phyloP scores from a whole-genome alignment of 2,888 invertebrate species.

The Notodonta dromedarius region DNA sequence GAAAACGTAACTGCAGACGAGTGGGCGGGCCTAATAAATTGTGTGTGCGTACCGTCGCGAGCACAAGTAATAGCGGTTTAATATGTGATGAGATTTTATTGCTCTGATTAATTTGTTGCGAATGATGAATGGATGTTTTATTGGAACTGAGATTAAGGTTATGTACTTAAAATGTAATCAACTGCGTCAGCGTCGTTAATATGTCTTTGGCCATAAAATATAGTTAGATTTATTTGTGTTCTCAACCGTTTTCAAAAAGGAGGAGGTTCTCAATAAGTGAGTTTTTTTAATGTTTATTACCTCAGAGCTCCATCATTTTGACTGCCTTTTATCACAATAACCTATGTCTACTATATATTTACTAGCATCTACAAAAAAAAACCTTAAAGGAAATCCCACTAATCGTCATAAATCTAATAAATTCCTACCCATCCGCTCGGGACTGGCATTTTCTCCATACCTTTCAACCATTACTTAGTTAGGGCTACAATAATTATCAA shows the following conservation, averaged over 20 bases:
- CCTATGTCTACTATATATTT: background rate
- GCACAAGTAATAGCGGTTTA: constrained; percentile 3
- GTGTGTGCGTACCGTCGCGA: constrained; percentile 34
- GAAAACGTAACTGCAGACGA: constrained; percentile 63
- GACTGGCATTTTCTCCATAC: constrained; percentile 6
- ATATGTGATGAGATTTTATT: constrained; percentile 13
- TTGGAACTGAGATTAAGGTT: background rate
- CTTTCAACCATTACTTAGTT: constrained; percentile 17
- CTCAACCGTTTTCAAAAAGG: no score
- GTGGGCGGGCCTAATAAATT: constrained; percentile 61
- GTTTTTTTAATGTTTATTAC: no score
- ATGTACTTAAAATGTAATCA: background rate
- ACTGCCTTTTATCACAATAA: background rate
- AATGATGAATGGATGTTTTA: constrained; percentile 1
- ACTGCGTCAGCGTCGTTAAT: background rate
- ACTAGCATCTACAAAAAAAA: background rate
- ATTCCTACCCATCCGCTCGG: constrained; percentile 1
- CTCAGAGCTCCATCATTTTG: no score
- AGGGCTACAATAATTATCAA: constrained; percentile 31
- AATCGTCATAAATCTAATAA: constrained; percentile 18
- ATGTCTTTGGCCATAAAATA: background rate
- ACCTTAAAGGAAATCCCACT: background rate
- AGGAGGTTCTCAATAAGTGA: no score
- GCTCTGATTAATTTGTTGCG: constrained; percentile 8
- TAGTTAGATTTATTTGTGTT: no score